Base-by-base conservation (phyloP, 2,113 vertebrate species). In the Hipposideros armiger region DNA sequence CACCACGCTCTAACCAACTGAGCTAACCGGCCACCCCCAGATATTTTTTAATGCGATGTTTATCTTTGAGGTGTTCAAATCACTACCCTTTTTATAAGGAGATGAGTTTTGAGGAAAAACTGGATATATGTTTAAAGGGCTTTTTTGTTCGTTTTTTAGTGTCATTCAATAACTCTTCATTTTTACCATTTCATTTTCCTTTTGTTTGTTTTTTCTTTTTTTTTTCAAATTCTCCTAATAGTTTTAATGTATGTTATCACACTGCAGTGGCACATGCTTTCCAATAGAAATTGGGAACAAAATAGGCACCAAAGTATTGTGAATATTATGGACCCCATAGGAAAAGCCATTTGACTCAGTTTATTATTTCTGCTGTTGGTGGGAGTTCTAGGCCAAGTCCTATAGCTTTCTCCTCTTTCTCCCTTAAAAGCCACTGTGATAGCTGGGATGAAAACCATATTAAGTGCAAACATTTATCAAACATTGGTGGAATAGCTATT, bases 31-130 rank as follows among this genome's bases (percentile, higher is more conserved):
- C 36, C 36, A 36, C 36, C 36, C 36, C 36, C 36, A 72, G n/a
- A 5, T 77, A 17, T 70, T 58, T 80, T 36, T 52, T 54, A 36
- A n/a, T 69, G 47, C 36, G 58, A 47, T 90, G 62, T 95, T 91
- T 83, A 64, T 42, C 56, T 69, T 52, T 40, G 45, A 84, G 19
- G 4, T 95, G 5, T 62, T 60, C 15, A 96, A 42, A 81, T 86
- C 20, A 60, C 32, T 72, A n/a, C 11, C 20, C 14, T 67, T 94
- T 90, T 56, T 52, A 40, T 56, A 76, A 92, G 36, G 50, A 60
- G 47, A 45, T 90, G 60, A 92, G 7, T 72, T 96, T 85, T 85
- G 40, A 82, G 91, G 73, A 91, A 88, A 91, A 93, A 28, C 42
- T 56, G n/a, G 32, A 9, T 62, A 45, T 50, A 15, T 47, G 20